Conservation (phyloP, 2,888 invertebrate species). For the Anoncus sp. region DNA sequence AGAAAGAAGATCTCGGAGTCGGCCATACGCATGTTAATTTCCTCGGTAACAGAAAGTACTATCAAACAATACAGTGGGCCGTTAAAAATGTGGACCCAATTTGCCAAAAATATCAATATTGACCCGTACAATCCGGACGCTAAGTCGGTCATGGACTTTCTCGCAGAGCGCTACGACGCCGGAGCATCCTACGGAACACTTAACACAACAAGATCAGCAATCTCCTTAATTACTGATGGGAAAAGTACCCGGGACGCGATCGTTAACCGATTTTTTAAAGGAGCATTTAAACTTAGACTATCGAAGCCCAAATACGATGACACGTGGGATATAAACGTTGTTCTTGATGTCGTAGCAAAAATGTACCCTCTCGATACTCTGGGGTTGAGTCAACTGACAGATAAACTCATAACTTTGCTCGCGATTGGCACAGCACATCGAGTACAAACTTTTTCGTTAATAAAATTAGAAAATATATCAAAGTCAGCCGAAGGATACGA, state of each 20-base stretch:
- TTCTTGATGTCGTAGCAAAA: slow-evolving; percentile 4
- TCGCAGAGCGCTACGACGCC: slow-evolving; percentile 31
- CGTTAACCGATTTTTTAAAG: slow-evolving; percentile 52
- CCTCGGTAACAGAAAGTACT: slow-evolving; percentile 23
- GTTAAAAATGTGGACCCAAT: slow-evolving; percentile 28
- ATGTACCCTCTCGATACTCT: slow-evolving; percentile 23
- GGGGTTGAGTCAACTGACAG: slow-evolving; percentile 35
- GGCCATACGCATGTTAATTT: slow-evolving; percentile 5
- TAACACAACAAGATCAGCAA: slow-evolving; percentile 42
- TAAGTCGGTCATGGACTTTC: slow-evolving; percentile 25
- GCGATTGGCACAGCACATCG: slow-evolving; percentile 46
- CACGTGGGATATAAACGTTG: slow-evolving; percentile 44
- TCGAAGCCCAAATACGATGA: slow-evolving; percentile 34
- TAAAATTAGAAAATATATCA: slow-evolving; percentile 38
- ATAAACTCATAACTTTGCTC: slow-evolving; percentile 23
- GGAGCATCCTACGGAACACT: slow-evolving; percentile 45
- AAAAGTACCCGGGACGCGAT: slow-evolving; percentile 26
- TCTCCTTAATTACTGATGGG: slow-evolving; percentile 39
- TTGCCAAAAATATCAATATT: slow-evolving; percentile 6
- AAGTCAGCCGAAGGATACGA: background rate
- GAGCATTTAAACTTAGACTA: slow-evolving; percentile 40
- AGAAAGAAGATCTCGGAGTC: slow-evolving; percentile 1
- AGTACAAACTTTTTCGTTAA: slow-evolving; percentile 41
- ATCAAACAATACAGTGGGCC: slow-evolving; percentile 31
- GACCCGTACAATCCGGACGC: slow-evolving; percentile 18